Evolutionary conservation across 2,113 vertebrate species (phyloP), one percentile per base, ranked within the genome.

Genomic region (Calonectris borealis): DNA sequence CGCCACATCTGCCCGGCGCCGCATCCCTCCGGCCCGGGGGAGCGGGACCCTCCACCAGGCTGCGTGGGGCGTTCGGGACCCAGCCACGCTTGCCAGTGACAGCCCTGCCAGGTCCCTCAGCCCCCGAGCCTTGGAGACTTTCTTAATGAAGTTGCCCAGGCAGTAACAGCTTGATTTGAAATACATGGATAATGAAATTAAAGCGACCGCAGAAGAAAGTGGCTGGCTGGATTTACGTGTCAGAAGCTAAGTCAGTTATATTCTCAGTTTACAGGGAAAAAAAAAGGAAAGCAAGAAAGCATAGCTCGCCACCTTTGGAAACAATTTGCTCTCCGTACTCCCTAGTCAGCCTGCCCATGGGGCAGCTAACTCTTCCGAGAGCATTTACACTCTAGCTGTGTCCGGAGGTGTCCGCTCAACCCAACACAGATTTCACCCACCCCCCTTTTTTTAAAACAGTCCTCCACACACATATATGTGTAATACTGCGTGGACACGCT

Each of bases 1-100:
- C 1, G 0, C 8, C 2, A 2, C 9, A 13, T 13, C 44, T 2
- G 1, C 9, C 24, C 68, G 42, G 51, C 9, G 3, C 11, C 3
- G 10, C 40, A 64, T 19, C 26, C 17, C 9, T 52, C 51, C 7
- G 11, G 11, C 38, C 18, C 1, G 0, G 24, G 65, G 65, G 9
- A 61, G 36, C 1, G 3, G 70, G 46, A 66, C 40, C 11, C 27
- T 70, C 38, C 2, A 0, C n/a, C 4, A 2, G 2, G 29, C 25
- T 61, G 57, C 4, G 0, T 13, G 26, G n/a, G 26, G 22, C 58
- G 21, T 14, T 61, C 0, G 0, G 54, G 31, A 51, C 13, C 8
- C 65, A 66, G 9, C 18, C 6, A 3, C 2, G 0, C 26, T 79
- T 61, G 17, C 36, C 1, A 3, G 6, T 52, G 34, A 70, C 38